Conservation (phyloP, 2,113 vertebrate species). For the Leptosomus discolor region DNA sequence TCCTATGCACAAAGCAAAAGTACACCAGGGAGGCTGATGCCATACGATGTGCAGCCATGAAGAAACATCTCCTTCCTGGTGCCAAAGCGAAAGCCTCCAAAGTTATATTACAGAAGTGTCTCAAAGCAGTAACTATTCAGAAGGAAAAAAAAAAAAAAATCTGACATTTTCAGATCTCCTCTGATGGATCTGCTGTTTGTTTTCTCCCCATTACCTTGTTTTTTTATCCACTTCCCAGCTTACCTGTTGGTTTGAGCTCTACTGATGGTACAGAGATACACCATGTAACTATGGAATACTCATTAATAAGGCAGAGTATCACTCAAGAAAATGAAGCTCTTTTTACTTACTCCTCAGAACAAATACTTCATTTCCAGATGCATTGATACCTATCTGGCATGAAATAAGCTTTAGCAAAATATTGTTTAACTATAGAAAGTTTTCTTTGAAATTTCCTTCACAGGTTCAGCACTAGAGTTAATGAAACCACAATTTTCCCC, state of each 20-base stretch:
- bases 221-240: not conserved
- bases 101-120: not conserved
- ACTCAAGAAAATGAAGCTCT: not conserved
- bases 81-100: not conserved
- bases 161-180: not conserved
- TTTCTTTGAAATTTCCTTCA: not conserved
- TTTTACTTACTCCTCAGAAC: not conserved
- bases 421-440: not conserved
- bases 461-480: not conserved
- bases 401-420: constrained; percentile 14
- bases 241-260: not conserved
- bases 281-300: not conserved
- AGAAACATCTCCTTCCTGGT: not conserved
- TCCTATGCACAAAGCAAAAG: not conserved
- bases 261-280: not conserved
- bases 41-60: not conserved
- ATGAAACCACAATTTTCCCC: not conserved
- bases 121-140: not conserved
- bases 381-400: not conserved
- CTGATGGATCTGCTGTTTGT: not conserved
- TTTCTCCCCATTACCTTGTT: not conserved
- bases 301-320: not conserved
- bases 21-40: not conserved
- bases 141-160: not conserved
- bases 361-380: not conserved